Evolutionary conservation across 1,140 invertebrate genomes (phyloP), one percentile per base, ranked within the genome.

Genomic region (Aleiodes sp.): DNA sequence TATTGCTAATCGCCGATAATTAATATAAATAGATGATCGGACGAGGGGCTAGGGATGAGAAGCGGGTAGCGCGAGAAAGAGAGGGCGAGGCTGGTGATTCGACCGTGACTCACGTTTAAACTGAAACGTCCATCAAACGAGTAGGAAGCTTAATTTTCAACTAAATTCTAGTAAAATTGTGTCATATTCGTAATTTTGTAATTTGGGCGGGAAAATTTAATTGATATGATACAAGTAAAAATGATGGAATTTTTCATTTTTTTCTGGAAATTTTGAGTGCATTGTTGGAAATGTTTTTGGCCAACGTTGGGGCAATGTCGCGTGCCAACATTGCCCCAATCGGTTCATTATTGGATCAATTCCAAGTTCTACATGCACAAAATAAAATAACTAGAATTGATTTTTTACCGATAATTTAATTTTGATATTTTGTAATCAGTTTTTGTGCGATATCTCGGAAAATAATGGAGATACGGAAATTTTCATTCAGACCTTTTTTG

Each of bases 1-100:
- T 84, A 85, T 84, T 84, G 83, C 84, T 86, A 86, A 86, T 86
- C 83, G 83, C 77, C 83, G 84, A 86, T 86, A 84, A 86, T 86
- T 86, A 85, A 86, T 86, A 86, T 86, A 86, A 86, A 86, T 86
- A 84, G 83, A 84, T 82, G 83, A 82, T 79, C 78, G 78, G 9
- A 80, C 80, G 81, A 84, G 84, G 84, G 77, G 78, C 70, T 76
- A 70, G 76, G 76, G 28, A 9, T 12, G 26, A 39, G 14, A 56
- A 33, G 16, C 28, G 33, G 31, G 26, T 4, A 21, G 56, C 26
- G 9, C 12, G 65, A 16, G 31, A 21, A 41, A 12, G 39, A 4
- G n/a, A 9, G 14, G 52, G 21, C 7, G 21, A 19, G 4, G 31
- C 31, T 35, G 31, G 46, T 21, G 2, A 52, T 52, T 52, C 21